Conservation (phyloP, 2,888 invertebrate species). For the Dynastes maya region DNA sequence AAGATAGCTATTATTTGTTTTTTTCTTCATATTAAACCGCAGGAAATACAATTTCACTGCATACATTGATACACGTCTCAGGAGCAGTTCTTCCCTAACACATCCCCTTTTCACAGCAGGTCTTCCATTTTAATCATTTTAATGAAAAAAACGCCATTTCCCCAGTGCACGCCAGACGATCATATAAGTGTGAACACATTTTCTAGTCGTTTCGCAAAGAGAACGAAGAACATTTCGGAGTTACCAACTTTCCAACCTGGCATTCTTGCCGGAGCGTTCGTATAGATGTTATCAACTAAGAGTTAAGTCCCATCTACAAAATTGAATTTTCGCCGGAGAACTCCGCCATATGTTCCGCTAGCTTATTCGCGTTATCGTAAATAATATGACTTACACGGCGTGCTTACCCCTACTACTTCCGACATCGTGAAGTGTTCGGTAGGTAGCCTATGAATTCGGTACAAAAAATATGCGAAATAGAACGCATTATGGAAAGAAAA, state of each 20-base stretch:
- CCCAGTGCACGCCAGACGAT: not conserved
- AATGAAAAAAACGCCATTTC: slow-evolving; percentile 1
- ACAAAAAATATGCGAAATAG: slow-evolving; percentile 8
- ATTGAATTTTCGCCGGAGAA: slow-evolving; percentile 1
- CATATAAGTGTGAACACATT: not conserved
- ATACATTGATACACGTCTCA: no score
- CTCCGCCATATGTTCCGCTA: slow-evolving; percentile 12
- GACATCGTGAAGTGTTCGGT: not conserved
- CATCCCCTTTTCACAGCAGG: no score
- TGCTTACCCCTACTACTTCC: not conserved
- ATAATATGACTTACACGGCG: slow-evolving; percentile 8
- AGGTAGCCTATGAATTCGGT: not conserved
- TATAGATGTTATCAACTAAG: slow-evolving; percentile 13
- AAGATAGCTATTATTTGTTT: no score
- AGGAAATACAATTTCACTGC: no score
- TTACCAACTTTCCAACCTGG: not conserved
- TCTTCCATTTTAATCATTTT: not conserved
- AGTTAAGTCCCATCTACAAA: slow-evolving; percentile 10
- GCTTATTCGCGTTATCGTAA: slow-evolving; percentile 11
- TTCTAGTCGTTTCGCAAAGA: not conserved
- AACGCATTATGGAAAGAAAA: slow-evolving; percentile 22
- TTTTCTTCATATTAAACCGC: no score
- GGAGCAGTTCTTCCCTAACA: no score
- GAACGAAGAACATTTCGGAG: not conserved
- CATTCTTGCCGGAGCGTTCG: not conserved